These are phyloP conservation scores for Ploceus nigricollis DNA, from an alignment of 2,113 vertebrate species.

Conservation along the genomic window DNA sequence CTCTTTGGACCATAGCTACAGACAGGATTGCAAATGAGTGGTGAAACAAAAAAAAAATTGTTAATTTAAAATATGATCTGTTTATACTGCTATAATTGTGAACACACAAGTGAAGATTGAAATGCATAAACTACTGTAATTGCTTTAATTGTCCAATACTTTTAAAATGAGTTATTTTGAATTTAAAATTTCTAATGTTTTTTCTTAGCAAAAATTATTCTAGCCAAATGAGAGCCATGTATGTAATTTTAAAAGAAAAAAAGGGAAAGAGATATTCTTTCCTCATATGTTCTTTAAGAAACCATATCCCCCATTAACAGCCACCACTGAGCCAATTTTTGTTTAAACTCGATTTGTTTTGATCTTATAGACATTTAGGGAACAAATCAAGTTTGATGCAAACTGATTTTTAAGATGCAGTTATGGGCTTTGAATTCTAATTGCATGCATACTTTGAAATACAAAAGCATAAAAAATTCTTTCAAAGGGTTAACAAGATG, in stretches of 20 bases:
- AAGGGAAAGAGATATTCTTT: neutral
- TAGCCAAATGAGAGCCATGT: neutral
- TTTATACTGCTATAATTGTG: neutral
- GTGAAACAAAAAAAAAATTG: neutral
- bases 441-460: neutral
- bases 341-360: conserved; percentile 23
- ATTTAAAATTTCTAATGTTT: neutral
- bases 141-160: neutral
- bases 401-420: neutral
- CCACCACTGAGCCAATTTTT: conserved; percentile 17
- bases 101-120: neutral
- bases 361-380: neutral
- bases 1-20: neutral
- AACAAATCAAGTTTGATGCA: conserved; percentile 17
- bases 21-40: neutral
- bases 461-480: neutral
- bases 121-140: neutral
- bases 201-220: conserved; percentile 1
- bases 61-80: neutral
- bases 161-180: neutral
- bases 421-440: neutral
- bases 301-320: neutral
- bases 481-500: neutral
- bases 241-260: conserved; percentile 2
- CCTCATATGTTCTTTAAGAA: conserved; percentile 5